Evolutionary conservation across 1,140 invertebrate species (phyloP).

Genomic region (Chrysomallon squamiferum): DNA sequence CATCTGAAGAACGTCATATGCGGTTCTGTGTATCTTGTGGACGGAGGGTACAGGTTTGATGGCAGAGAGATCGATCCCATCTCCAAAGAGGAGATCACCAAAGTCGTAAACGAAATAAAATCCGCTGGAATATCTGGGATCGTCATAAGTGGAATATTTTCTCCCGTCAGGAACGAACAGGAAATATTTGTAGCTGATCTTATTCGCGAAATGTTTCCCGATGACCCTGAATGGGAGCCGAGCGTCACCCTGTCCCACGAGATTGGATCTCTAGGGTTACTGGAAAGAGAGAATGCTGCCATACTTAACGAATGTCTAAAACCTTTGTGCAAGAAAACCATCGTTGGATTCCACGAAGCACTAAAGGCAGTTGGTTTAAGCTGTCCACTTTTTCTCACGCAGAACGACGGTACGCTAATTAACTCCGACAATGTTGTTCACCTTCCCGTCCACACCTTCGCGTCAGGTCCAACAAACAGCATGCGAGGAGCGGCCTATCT

Average conservation of each 20-base stretch:
- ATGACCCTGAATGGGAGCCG: slow-evolving; percentile 6
- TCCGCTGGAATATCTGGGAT: slow-evolving; percentile 37
- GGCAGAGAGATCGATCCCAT: slow-evolving; percentile 41
- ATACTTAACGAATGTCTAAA: slow-evolving; percentile 57
- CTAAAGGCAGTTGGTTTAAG: slow-evolving; percentile 37
- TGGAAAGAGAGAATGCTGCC: slow-evolving; percentile 57
- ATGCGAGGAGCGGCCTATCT: slow-evolving; percentile 59
- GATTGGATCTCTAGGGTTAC: slow-evolving; percentile 52
- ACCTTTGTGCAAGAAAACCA: slow-evolving; percentile 43
- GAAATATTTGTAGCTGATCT: slow-evolving; percentile 30
- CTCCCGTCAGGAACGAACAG: slow-evolving; percentile 40
- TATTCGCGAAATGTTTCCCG: slow-evolving; percentile 34
- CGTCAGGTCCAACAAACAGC: slow-evolving; percentile 58
- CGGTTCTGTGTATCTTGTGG: slow-evolving; percentile 34
- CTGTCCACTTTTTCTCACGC: slow-evolving; percentile 54
- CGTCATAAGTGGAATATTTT: slow-evolving; percentile 51
- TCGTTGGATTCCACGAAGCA: slow-evolving; percentile 45
- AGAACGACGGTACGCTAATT: slow-evolving; percentile 55
- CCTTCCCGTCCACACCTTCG: slow-evolving; percentile 53
- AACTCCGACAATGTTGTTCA: slow-evolving; percentile 31
- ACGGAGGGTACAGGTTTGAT: slow-evolving; percentile 54
- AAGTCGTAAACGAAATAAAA: slow-evolving; percentile 25
- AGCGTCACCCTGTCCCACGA: slow-evolving; percentile 46
- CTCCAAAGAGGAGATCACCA: slow-evolving; percentile 35
- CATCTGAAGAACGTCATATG: slow-evolving; percentile 29